A percentile compares a stretch with the other conserved stretches of the same genome.
These are phyloP conservation scores for Dasyprocta punctata DNA, from an alignment of 2,113 vertebrate species.

Conservation along the genomic window DNA sequence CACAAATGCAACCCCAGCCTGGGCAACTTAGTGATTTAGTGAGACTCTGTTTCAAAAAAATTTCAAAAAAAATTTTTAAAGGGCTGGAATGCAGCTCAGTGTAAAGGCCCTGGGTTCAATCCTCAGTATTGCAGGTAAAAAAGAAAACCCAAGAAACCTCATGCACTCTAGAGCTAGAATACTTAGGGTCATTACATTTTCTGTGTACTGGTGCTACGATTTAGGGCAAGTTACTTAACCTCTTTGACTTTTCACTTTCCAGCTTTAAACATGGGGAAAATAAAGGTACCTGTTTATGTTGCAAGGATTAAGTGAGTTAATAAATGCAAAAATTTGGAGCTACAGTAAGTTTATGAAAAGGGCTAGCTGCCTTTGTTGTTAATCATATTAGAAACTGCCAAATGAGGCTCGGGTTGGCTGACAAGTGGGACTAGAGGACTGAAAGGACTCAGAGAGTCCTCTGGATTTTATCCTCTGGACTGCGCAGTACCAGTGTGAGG, in stretches of 20 bases:
- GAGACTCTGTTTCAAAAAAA: neutral
- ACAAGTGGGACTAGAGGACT: neutral
- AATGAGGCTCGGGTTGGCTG: neutral
- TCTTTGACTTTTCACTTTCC: conserved; percentile 36
- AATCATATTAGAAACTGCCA: neutral
- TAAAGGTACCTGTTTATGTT: neutral
- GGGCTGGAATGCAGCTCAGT: neutral
- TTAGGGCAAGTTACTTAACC: conserved; percentile 18
- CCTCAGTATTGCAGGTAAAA: neutral
- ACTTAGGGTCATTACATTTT: neutral
- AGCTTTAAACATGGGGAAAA: conserved; percentile 22
- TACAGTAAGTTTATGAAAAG: conserved; percentile 7
- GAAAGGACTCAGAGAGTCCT: neutral
- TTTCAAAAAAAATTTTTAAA: neutral
- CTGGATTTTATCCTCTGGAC: neutral
- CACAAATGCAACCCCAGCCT: neutral
- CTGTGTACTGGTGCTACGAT: neutral
- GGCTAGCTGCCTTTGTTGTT: conserved; percentile 11
- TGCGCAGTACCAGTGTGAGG: neutral
- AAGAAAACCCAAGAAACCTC: neutral
- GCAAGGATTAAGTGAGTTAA: neutral
- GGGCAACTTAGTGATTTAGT: neutral
- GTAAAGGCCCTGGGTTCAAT: neutral
- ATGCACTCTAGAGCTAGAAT: neutral
- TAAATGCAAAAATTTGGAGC: conserved; percentile 21